phyloP scores from a whole-genome alignment of 2,113 vertebrate genomes.

The Benitochromis conjunctus region DNA sequence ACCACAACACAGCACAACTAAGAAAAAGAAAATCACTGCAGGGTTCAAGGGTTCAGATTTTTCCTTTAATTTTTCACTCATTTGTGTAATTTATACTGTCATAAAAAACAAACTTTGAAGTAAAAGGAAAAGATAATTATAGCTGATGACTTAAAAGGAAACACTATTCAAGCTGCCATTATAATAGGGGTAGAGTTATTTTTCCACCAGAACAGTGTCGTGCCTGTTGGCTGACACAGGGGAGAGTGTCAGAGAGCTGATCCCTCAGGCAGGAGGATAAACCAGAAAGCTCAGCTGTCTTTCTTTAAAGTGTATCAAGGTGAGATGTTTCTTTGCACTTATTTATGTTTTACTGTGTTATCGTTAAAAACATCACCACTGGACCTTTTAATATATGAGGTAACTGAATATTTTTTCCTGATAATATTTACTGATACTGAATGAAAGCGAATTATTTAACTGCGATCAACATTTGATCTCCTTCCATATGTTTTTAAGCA shows the following conservation, averaged over 20 bases:
- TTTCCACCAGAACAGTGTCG: neutral
- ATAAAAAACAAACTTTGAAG: neutral
- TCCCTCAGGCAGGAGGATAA: neutral
- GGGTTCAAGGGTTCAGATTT: neutral
- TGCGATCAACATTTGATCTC: neutral
- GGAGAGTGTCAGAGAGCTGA: neutral
- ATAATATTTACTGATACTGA: neutral
- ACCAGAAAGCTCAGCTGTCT: neutral
- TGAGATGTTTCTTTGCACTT: neutral
- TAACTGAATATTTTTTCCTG: neutral
- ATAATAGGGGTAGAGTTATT: neutral
- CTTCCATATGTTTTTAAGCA: neutral
- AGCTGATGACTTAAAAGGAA: neutral
- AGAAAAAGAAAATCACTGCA: neutral
- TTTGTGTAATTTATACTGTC: neutral
- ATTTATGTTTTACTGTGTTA: neutral
- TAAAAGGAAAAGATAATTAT: neutral
- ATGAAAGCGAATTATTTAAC: neutral
- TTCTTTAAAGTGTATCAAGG: neutral
- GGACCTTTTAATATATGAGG: neutral
- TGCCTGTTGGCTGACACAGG: neutral
- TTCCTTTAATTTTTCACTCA: neutral
- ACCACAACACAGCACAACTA: neutral
- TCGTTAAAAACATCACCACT: neutral
- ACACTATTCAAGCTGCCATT: neutral